Evolutionary conservation across 2,113 vertebrate species (phyloP), one percentile per base, ranked within the genome.

Genomic region (Lucifuga dentata): DNA sequence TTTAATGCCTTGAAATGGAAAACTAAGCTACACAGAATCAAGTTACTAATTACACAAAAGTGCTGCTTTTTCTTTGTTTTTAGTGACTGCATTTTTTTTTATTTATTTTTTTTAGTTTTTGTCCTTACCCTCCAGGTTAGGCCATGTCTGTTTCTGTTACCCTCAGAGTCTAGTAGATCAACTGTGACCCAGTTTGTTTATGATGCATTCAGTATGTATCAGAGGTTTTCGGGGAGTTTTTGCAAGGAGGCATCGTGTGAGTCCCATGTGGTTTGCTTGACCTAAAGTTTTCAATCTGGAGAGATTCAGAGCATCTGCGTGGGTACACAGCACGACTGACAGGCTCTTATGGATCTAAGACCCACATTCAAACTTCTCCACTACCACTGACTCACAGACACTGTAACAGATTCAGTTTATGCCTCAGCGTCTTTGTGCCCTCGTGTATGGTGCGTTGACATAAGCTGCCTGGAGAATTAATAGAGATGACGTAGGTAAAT

Each of bases 321-420:
- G 74, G 33, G 78, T 69, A 19, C 1, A 0, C 16, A 20, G 70
- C 35, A 59, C 66, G 76, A 72, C 80, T 69, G 81, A 83, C 66
- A 38, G 52, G 69, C 63, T 84, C 72, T 63, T 58, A 46, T 32
- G 36, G 51, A 78, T 62, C 50, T 38, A 35, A 70, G 71, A 48
- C 46, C 35, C 23, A 45, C 36, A 77, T 55, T 55, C 58, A 41
- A 36, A 58, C 59, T 55, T 32, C 49, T 63, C 38, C 73, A 44
- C 45, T 10, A 16, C n/a, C n/a, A 17, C 51, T 11, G 38, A 53
- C 38, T 83, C 7, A 9, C 26, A 8, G 17, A 21, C 33, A 56
- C 64, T 72, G 55, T 68, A 55, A 55, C 49, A 66, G 66, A 81
- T 81, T 80, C 77, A 66, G 71, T 58, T 69, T 86, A 85, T 83